phyloP scores from a whole-genome alignment of 1,140 invertebrate species.

The Acromyrmex echinatior region DNA sequence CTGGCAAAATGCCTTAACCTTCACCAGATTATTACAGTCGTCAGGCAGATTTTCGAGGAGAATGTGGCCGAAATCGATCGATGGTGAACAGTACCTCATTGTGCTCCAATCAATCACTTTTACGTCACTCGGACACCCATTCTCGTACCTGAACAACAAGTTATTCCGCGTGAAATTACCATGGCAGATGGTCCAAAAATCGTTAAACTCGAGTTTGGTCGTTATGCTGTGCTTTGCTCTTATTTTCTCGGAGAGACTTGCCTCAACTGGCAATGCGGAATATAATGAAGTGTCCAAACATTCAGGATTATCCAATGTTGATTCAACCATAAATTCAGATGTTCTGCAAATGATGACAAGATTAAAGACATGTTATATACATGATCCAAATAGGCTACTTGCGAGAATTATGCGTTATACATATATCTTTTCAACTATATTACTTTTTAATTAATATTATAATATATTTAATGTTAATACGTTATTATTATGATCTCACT shows the following conservation, averaged over 20 bases:
- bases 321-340: not conserved
- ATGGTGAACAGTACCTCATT: constrained; percentile 74
- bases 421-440: not conserved
- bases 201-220: constrained; percentile 45
- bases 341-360: constrained; percentile 45
- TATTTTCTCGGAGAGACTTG: constrained; percentile 6
- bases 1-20: constrained; percentile 28
- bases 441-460: not conserved
- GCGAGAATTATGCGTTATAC: not conserved
- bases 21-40: not conserved
- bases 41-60: constrained; percentile 67
- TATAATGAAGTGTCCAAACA: constrained; percentile 35
- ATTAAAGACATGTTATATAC: not conserved
- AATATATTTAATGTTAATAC: not conserved
- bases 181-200: constrained; percentile 79
- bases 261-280: constrained; percentile 9
- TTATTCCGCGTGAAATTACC: constrained; percentile 79
- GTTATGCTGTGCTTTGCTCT: constrained; percentile 28
- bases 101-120: constrained; percentile 80
- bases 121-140: constrained; percentile 74
- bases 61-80: constrained; percentile 78
- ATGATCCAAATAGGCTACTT: no score
- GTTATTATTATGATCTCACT: not conserved
- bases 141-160: constrained; percentile 79
- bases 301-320: not conserved